Evolutionary conservation across 1,140 invertebrate species (phyloP).

Genomic region (Geopemphigus sp.): DNA sequence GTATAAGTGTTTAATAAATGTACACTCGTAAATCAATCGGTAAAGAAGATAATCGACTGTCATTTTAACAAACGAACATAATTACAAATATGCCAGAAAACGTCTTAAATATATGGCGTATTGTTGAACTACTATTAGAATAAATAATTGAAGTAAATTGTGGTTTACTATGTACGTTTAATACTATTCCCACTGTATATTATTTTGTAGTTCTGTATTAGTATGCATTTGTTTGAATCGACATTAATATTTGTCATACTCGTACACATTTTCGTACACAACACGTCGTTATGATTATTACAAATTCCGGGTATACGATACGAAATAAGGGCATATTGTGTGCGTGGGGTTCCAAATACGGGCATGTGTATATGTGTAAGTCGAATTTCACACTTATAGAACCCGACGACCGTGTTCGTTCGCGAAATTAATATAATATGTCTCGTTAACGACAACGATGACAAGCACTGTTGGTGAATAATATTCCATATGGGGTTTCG

Average conservation of each 20-base stretch:
- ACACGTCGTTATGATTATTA: neutral
- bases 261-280: neutral
- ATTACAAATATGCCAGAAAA: neutral
- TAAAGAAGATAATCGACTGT: slow-evolving; percentile 6
- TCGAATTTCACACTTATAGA: slow-evolving; percentile 26
- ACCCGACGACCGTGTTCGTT: neutral
- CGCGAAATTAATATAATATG: slow-evolving; percentile 1
- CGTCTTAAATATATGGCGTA: neutral
- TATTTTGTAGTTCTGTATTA: neutral
- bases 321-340: neutral
- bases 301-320: neutral
- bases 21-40: slow-evolving; percentile 29
- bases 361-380: neutral
- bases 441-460: slow-evolving; percentile 6
- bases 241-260: neutral
- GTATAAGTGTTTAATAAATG: slow-evolving; percentile 3
- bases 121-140: neutral
- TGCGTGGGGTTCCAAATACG: neutral
- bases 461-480: neutral
- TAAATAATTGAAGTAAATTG: too few species aligned
- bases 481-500: slow-evolving; percentile 12
- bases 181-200: neutral
- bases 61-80: neutral
- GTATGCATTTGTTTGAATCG: neutral
- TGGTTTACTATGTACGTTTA: neutral